phyloP scores from a whole-genome alignment of 35 echinoderm and acorn worm species.

The Ptychodera flava region DNA sequence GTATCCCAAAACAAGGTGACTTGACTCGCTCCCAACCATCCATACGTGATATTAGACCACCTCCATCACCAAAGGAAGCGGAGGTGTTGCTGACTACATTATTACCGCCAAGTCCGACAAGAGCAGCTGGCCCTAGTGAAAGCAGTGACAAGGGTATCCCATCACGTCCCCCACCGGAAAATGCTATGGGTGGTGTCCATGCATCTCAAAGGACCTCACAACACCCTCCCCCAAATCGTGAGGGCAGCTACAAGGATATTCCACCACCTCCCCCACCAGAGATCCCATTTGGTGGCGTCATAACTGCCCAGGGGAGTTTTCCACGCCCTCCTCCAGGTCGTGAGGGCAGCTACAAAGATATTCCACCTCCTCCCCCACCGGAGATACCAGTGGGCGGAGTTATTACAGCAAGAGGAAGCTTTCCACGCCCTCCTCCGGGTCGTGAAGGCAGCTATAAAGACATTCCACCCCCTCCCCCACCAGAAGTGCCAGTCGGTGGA shows the following conservation, averaged over 20 bases:
- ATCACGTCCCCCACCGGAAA: neutral
- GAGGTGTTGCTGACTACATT: neutral
- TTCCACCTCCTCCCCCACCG: slow-evolving; percentile 8
- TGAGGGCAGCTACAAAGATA: neutral
- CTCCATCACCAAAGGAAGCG: neutral
- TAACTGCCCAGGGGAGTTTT: neutral
- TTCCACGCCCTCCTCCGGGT: neutral
- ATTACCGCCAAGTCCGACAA: neutral
- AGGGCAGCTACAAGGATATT: neutral
- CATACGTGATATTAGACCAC: neutral
- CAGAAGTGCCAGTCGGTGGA: neutral
- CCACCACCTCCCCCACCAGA: slow-evolving; percentile 8
- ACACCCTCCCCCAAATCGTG: neutral
- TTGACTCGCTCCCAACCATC: neutral
- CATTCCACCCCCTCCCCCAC: neutral
- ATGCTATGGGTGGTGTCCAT: neutral
- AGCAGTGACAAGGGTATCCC: neutral
- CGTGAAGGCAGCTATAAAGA: neutral
- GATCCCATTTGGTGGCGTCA: neutral
- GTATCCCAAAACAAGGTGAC: neutral
- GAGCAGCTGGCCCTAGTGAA: neutral
- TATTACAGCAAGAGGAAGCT: neutral
- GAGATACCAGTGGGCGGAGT: neutral
- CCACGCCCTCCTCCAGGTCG: neutral
- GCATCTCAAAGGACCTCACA: neutral